Conservation (phyloP, 2,113 vertebrate genomes). For the Emydocephalus ijimae region DNA sequence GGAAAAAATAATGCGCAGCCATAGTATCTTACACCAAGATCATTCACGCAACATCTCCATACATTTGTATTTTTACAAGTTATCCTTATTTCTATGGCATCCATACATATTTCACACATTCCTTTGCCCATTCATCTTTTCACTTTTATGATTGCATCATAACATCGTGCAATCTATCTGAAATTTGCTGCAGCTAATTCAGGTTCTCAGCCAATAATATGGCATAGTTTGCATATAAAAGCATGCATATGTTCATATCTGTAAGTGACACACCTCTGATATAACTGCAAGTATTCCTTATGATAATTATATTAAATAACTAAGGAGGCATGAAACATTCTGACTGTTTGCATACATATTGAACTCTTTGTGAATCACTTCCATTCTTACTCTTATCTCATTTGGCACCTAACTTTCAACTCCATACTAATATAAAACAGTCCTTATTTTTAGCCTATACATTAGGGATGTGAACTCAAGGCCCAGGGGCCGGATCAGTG, state of each 20-base stretch:
- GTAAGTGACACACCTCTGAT: not conserved
- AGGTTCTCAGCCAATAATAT: not conserved
- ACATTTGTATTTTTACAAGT: not conserved
- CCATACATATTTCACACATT: not conserved
- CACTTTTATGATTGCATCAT: not conserved
- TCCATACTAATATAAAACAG: not conserved
- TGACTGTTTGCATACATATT: not conserved
- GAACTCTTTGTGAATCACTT: not conserved
- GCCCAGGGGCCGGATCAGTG: too few relatives aligned
- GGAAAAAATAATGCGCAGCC: not conserved
- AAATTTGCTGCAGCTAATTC: not conserved
- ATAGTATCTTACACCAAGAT: not conserved
- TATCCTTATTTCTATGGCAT: not conserved
- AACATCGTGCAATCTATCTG: not conserved
- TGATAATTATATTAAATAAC: not conserved
- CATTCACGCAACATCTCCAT: not conserved
- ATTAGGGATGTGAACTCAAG: too few relatives aligned
- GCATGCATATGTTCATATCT: not conserved
- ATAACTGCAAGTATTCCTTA: not conserved
- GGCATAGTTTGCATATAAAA: not conserved
- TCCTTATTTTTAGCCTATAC: not conserved
- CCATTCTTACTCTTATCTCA: not conserved
- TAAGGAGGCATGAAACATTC: not conserved
- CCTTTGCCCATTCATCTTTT: not conserved
- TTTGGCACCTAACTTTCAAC: not conserved